A percentile compares a stretch with the other conserved stretches of the same genome.
Conservation (phyloP, 2,113 vertebrate genomes). For the Lasiurus borealis region DNA sequence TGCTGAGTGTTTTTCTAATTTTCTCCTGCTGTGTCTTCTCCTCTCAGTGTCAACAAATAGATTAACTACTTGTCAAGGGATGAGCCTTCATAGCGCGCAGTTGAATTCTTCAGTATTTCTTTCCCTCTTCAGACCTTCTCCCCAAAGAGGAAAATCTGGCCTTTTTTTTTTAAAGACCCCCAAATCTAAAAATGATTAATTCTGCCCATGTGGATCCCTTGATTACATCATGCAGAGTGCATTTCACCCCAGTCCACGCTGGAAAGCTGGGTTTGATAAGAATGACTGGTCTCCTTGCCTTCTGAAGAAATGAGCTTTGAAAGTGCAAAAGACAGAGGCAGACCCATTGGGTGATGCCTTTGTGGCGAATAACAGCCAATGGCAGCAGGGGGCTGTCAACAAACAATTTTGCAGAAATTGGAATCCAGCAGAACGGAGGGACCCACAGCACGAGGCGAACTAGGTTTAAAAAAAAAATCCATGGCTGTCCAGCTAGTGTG, state of each 20-base stretch:
- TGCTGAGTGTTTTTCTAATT: slow-evolving; percentile 74
- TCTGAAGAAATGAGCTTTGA: slow-evolving; percentile 25
- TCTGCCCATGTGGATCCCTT: background rate
- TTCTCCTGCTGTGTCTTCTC: slow-evolving; percentile 71
- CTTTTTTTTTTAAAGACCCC: slow-evolving; percentile 8
- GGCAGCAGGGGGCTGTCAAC: background rate
- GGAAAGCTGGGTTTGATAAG: background rate
- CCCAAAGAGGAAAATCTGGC: slow-evolving; percentile 61
- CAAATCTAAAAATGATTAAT: slow-evolving; percentile 54
- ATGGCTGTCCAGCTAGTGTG: too few relatives aligned
- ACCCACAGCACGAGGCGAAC: rapidly evolving
- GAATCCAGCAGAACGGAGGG: background rate
- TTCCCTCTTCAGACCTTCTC: slow-evolving; percentile 37
- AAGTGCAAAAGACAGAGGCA: background rate
- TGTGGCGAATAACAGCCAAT: background rate
- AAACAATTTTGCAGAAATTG: background rate
- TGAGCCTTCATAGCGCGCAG: background rate
- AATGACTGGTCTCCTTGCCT: slow-evolving; percentile 17
- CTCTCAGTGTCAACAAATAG: slow-evolving; percentile 72
- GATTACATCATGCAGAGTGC: background rate
- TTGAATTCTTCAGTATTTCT: slow-evolving; percentile 62
- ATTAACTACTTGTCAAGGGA: slow-evolving; percentile 75
- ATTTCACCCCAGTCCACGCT: background rate
- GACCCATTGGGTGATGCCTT: background rate
- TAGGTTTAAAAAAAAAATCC: rapidly evolving